Conservation (phyloP, 2,797 vertebrate species). For the Falco biarmicus region DNA sequence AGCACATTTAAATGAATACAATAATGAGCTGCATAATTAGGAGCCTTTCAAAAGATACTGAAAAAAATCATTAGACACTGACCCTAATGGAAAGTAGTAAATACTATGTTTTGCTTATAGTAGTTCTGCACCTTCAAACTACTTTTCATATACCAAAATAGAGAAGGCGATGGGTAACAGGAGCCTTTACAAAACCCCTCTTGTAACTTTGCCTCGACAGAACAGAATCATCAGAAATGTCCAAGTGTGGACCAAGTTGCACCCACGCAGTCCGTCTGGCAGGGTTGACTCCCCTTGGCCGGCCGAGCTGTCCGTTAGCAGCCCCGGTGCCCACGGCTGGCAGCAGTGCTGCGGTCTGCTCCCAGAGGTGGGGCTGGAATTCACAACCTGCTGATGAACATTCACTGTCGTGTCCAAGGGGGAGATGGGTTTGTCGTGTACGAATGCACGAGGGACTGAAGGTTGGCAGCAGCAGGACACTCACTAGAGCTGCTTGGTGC, state of each 20-base stretch:
- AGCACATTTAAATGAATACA: neutral
- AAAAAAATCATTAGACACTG: neutral
- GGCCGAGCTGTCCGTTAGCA: neutral
- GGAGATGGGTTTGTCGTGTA: neutral
- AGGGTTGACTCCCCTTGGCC: neutral
- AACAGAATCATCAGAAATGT: neutral
- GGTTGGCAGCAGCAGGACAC: neutral
- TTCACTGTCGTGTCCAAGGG: neutral
- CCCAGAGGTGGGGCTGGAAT: neutral
- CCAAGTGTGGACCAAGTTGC: neutral
- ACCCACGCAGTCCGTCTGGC: neutral
- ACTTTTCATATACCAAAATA: neutral
- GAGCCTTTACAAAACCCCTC: neutral
- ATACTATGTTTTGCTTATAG: neutral
- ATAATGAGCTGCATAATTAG: neutral
- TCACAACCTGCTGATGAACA: no score
- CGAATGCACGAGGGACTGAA: accelerated
- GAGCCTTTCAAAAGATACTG: neutral
- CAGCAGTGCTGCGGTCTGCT: neutral
- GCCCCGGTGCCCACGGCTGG: neutral
- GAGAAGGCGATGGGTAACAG: neutral
- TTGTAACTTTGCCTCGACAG: no score
- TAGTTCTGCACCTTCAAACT: neutral
- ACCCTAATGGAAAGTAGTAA: neutral
- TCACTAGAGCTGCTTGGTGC: neutral